These are phyloP conservation scores for Drosophila kanapiae DNA, from an alignment of 1,140 invertebrate species.

Conservation along the genomic window DNA sequence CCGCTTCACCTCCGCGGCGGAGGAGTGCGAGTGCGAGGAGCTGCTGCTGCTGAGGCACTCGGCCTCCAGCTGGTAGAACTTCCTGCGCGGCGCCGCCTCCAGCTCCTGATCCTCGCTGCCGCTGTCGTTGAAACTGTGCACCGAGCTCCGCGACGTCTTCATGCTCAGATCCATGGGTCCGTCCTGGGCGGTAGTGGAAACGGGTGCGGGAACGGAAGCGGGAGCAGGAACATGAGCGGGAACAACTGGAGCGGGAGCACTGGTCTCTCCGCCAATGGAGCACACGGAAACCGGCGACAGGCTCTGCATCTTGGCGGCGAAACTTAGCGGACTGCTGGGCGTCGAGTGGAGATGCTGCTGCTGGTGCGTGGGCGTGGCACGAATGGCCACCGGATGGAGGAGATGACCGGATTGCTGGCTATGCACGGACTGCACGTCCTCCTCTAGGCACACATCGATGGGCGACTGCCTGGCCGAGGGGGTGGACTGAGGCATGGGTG, in stretches of 20 bases:
- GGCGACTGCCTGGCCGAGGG: constrained; percentile 59
- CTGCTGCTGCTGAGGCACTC: constrained; percentile 58
- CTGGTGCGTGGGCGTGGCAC: constrained; percentile 81
- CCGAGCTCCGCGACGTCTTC: constrained; percentile 86
- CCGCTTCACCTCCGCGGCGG: constrained; percentile 62
- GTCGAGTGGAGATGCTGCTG: constrained; percentile 17
- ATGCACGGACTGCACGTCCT: constrained; percentile 53
- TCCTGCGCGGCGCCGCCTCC: constrained; percentile 60
- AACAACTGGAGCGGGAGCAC: neutral
- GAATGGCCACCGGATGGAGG: constrained; percentile 73
- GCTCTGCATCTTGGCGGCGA: constrained; percentile 81
- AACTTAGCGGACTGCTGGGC: constrained; percentile 64
- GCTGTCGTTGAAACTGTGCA: constrained; percentile 77
- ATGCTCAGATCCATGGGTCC: constrained; percentile 93
- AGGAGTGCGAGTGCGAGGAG: constrained; percentile 41
- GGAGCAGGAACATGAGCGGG: constrained; percentile 10
- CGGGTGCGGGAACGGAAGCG: neutral
- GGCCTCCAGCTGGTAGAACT: constrained; percentile 72
- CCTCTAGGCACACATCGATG: constrained; percentile 75
- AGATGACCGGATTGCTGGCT: constrained; percentile 45
- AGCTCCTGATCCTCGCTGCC: constrained; percentile 71
- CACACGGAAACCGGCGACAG: constrained; percentile 80
- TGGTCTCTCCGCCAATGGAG: constrained; percentile 74
- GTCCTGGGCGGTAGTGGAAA: constrained; percentile 86
- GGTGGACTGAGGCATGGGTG: constrained; percentile 38